phyloP scores from a whole-genome alignment of 2,888 invertebrate genomes.

The Acholoe squamosa region DNA sequence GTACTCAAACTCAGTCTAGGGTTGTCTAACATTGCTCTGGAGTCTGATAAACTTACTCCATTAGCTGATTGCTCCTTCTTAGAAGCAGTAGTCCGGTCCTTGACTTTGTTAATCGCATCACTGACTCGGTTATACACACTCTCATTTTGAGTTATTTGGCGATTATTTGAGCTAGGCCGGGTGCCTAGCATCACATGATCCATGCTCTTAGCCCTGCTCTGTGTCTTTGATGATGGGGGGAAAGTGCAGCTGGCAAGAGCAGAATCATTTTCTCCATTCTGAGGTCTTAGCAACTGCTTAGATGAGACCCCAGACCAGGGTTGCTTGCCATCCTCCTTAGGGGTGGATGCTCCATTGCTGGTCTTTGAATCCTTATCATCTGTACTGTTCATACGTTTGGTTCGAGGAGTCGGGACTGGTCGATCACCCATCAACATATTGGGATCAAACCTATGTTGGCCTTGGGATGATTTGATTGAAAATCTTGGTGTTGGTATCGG shows the following conservation, averaged over 20 bases:
- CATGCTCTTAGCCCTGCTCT: background rate
- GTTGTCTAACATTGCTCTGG: background rate
- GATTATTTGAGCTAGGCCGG: background rate
- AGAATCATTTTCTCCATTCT: slow-evolving; percentile 7
- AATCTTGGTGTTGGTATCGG: slow-evolving; percentile 12
- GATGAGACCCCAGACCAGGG: slow-evolving; percentile 18
- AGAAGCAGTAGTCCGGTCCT: background rate
- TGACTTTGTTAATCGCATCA: slow-evolving; percentile 19
- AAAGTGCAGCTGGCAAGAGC: background rate
- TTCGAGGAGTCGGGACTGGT: background rate
- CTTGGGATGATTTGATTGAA: background rate
- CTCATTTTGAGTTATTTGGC: background rate
- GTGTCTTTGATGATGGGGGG: background rate
- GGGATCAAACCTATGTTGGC: background rate
- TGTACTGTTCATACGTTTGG: background rate
- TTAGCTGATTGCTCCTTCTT: background rate
- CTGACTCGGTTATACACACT: background rate
- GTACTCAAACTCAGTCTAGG: slow-evolving; percentile 7
- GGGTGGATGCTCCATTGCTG: background rate
- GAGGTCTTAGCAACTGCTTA: slow-evolving; percentile 1
- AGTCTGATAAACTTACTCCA: background rate
- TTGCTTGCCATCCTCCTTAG: background rate
- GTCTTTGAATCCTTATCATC: background rate
- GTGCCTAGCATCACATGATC: background rate
- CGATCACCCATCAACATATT: background rate